Conservation (phyloP, 2,113 vertebrate genomes). For the Bettongia penicillata region DNA sequence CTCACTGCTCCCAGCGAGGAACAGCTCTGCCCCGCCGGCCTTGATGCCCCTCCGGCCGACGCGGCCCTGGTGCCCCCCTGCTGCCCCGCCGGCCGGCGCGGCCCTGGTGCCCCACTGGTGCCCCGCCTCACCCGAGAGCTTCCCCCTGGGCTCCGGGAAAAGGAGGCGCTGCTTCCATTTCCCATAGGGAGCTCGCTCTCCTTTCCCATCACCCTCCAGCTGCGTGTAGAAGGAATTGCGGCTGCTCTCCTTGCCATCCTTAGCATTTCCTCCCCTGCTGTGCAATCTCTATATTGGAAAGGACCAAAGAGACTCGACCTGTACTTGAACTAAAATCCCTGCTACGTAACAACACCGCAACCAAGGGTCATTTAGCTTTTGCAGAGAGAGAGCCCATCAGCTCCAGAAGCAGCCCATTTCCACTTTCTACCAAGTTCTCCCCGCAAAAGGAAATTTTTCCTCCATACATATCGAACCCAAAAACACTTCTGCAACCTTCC, state of each 20-base stretch:
- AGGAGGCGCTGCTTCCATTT: not conserved
- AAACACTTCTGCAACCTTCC: too few species aligned
- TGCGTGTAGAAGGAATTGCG: not conserved
- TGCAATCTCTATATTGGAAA: not conserved
- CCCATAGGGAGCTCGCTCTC: not conserved
- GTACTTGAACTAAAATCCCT: not conserved
- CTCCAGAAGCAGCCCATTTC: not conserved
- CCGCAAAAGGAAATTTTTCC: not conserved
- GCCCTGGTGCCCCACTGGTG: accelerated
- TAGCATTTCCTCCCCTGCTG: not conserved
- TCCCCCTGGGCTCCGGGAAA: not conserved
- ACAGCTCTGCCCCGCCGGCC: not conserved
- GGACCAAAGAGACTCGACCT: not conserved
- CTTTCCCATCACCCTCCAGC: not conserved
- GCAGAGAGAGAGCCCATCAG: not conserved
- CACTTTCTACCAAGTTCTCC: not conserved
- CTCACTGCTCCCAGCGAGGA: not conserved
- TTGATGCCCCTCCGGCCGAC: too few species aligned
- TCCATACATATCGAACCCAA: not conserved
- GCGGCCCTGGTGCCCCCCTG: too few species aligned
- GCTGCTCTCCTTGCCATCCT: not conserved
- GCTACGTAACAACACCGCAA: not conserved
- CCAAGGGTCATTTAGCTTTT: not conserved
- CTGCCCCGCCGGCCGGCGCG: not conserved
- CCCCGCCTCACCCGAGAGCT: not conserved